Evolutionary conservation across 35 echinoderm and acorn worm genomes (phyloP).

Genomic region (Anneissia japonica): DNA sequence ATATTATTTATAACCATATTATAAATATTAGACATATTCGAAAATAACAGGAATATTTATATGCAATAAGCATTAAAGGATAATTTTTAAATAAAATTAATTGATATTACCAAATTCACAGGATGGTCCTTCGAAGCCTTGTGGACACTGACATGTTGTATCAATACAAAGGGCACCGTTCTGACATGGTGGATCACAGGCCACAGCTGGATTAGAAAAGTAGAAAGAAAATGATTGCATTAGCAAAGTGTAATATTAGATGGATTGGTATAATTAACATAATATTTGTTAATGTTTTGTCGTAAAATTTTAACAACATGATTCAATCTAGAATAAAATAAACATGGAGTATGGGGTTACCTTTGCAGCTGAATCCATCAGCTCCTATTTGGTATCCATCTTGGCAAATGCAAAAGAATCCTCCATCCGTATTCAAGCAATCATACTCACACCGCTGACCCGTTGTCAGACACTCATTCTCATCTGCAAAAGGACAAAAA

Average conservation of each 20-base stretch:
- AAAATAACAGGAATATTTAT: too few species aligned
- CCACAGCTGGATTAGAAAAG: not conserved
- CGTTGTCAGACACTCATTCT: not conserved
- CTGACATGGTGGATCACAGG: constrained; percentile 36
- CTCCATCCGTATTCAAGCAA: not conserved
- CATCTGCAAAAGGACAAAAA: not conserved
- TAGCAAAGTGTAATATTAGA: not conserved
- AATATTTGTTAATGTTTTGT: not conserved
- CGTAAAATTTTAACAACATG: not conserved
- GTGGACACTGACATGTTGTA: constrained; percentile 40
- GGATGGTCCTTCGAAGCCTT: constrained; percentile 33
- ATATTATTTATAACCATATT: not conserved
- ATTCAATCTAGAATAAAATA: too few species aligned
- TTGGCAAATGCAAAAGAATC: not conserved
- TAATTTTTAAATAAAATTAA: too few species aligned
- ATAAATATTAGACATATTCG: not conserved
- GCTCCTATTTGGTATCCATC: not conserved
- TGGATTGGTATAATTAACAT: not conserved
- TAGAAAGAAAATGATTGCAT: not conserved
- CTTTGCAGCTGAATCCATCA: not conserved
- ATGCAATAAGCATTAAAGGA: too few species aligned
- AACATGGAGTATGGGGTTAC: too few species aligned
- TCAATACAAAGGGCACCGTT: constrained; percentile 41
- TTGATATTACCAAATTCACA: constrained; percentile 65
- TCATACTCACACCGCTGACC: not conserved